phyloP scores from a whole-genome alignment of 2,888 invertebrate species.

The Acanthosepion esculentum region DNA sequence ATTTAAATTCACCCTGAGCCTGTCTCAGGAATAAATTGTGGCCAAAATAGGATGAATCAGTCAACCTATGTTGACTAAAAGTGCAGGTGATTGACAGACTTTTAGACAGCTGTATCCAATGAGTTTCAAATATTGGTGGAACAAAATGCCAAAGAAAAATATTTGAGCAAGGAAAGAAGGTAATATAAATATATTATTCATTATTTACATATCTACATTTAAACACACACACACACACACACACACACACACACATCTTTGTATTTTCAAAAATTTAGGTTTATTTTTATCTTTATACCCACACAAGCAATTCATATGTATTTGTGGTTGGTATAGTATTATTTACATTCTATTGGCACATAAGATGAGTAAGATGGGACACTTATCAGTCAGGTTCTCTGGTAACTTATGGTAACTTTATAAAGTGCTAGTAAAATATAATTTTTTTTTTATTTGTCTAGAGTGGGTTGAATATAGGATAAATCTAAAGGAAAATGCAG shows the following conservation, averaged over 20 bases:
- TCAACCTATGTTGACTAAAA: neutral
- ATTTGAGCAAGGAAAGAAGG: neutral
- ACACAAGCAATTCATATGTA: neutral
- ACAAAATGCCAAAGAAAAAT: neutral
- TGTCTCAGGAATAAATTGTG: neutral
- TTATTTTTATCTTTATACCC: neutral
- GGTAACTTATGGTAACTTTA: too few relatives aligned
- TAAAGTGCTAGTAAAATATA: too few relatives aligned
- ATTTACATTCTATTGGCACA: too few relatives aligned
- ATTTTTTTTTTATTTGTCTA: too few relatives aligned
- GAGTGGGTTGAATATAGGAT: too few relatives aligned
- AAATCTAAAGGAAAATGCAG: too few relatives aligned
- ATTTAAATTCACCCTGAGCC: neutral
- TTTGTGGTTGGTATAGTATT: too few relatives aligned
- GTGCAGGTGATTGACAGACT: neutral
- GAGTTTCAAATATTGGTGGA: neutral
- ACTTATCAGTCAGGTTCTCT: too few relatives aligned
- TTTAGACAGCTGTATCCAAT: neutral
- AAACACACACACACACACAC: neutral
- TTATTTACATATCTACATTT: neutral
- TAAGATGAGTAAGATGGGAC: too few relatives aligned
- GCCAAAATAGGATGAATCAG: neutral
- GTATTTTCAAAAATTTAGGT: neutral
- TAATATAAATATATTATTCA: neutral
- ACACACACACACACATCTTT: neutral